phyloP scores from a whole-genome alignment of 2,113 vertebrate genomes.

The Osmerus mordax region DNA sequence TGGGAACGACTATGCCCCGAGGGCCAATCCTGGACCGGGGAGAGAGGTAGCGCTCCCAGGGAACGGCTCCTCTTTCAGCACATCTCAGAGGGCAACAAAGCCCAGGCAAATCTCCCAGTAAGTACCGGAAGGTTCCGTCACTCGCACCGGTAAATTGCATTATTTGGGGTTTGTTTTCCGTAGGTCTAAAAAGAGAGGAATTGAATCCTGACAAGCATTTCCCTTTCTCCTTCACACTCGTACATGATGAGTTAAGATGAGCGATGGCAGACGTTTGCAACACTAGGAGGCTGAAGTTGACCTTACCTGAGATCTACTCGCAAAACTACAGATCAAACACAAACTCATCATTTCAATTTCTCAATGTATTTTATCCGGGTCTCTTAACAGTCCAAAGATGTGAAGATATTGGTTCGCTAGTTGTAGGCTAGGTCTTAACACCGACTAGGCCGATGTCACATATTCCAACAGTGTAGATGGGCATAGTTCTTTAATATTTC shows the following conservation, averaged over 20 bases:
- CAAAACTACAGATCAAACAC: background rate
- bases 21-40: background rate
- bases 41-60: too few species aligned
- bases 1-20: background rate
- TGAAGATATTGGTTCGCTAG: background rate
- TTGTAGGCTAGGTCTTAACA: background rate
- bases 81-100: background rate
- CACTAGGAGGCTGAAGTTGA: background rate
- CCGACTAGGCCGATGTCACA: background rate
- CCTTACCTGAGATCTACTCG: background rate
- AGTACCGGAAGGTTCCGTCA: too few species aligned
- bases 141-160: background rate
- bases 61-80: background rate
- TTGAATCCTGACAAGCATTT: too few species aligned
- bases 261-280: background rate
- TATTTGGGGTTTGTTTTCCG: too few species aligned
- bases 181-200: too few species aligned
- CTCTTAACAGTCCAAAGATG: too few species aligned
- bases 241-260: background rate
- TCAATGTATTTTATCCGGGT: too few species aligned
- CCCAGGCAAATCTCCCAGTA: background rate
- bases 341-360: too few species aligned
- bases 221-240: background rate
- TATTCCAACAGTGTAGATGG: conserved; percentile 9
- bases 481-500: conserved; percentile 13